A percentile compares a stretch with the other conserved stretches of the same genome.
phyloP scores from a whole-genome alignment of 1,140 invertebrate species.

The Matsumurasca onukii region DNA sequence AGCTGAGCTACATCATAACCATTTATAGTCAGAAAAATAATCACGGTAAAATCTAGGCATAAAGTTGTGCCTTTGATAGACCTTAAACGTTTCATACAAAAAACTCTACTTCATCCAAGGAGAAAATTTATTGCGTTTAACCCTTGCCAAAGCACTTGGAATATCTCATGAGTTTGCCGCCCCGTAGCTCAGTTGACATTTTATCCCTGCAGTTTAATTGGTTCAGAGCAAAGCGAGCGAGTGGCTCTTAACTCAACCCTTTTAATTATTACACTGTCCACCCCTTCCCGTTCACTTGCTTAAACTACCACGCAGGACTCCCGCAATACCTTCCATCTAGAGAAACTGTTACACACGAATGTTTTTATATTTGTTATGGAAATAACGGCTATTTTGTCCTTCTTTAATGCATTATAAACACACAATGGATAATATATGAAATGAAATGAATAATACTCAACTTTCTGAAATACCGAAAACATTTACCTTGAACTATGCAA shows the following conservation, averaged over 20 bases:
- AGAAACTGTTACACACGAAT: neutral
- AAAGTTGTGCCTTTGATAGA: too few species aligned
- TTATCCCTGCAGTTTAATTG: conserved; percentile 11
- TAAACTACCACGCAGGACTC: neutral
- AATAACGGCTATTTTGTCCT: neutral
- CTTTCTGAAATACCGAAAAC: too few species aligned
- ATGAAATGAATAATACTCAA: neutral
- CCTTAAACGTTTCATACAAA: too few species aligned
- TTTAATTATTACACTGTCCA: neutral
- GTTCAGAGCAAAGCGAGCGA: conserved; percentile 4
- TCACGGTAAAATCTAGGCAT: too few species aligned
- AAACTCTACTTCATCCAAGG: too few species aligned
- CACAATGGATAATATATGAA: neutral
- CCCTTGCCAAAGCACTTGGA: neutral
- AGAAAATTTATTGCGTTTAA: conserved; percentile 1
- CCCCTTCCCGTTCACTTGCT: neutral
- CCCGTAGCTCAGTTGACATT: conserved; percentile 5
- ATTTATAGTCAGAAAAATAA: too few species aligned
- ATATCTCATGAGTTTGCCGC: neutral
- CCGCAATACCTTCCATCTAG: neutral
- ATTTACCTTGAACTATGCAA: too few species aligned
- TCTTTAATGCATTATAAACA: neutral
- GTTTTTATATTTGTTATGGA: neutral
- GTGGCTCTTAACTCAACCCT: conserved; percentile 8
- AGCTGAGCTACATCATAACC: too few species aligned